A percentile compares a stretch with the other conserved stretches of the same genome.
These are phyloP conservation scores for Trachelus iudaicus DNA, from an alignment of 2,888 invertebrate species.

Conservation along the genomic window DNA sequence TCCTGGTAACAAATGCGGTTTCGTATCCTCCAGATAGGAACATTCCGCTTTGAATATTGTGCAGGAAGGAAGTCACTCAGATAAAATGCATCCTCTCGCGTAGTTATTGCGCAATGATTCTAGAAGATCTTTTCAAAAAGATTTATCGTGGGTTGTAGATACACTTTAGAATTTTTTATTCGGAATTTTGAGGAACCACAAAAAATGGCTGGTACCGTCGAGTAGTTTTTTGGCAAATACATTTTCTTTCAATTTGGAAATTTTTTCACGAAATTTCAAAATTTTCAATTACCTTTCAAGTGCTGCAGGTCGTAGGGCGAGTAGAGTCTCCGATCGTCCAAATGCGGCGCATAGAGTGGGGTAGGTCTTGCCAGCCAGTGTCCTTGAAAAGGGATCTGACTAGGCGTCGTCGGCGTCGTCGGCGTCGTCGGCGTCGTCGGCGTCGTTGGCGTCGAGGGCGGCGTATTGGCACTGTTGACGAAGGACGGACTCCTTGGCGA, in stretches of 20 bases:
- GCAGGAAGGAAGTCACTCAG: conserved; percentile 15
- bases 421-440: conserved; percentile 12
- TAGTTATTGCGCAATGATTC: not conserved
- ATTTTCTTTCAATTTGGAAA: not conserved
- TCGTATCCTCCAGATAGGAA: not conserved
- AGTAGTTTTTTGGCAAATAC: not conserved
- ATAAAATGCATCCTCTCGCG: conserved; percentile 14
- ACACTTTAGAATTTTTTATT: not conserved
- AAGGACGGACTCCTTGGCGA: conserved; percentile 3
- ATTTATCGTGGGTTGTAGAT: not conserved
- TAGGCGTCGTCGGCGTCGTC: conserved; percentile 9
- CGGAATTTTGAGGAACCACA: not conserved
- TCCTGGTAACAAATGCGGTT: not conserved
- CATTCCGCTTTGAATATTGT: not conserved
- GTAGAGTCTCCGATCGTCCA: conserved; percentile 14
- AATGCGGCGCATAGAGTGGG: conserved; percentile 9
- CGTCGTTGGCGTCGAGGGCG: conserved; percentile 10
- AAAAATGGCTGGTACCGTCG: not conserved
- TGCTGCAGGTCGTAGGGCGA: conserved; percentile 13
- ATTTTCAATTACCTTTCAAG: conserved; percentile 10
- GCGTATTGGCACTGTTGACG: not conserved
- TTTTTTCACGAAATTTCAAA: too few relatives aligned
- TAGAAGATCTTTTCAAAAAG: not conserved
- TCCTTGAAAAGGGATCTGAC: conserved; percentile 13
- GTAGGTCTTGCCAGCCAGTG: conserved; percentile 20